These are phyloP conservation scores for Cryptocephalus moraei DNA, from an alignment of 2,888 invertebrate species.

Conservation along the genomic window DNA sequence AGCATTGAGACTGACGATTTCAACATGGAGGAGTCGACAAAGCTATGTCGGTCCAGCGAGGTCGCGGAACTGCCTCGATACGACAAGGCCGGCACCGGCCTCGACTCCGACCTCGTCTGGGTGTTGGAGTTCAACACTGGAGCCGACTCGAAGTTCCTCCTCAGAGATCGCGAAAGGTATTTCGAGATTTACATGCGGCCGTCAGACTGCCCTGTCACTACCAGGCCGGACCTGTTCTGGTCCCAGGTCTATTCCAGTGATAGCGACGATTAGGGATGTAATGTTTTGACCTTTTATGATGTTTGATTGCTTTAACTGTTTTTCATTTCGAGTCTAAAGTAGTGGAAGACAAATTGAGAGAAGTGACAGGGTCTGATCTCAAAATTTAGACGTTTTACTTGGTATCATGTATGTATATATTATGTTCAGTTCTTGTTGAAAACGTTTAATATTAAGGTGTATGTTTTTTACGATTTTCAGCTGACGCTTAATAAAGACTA, in stretches of 20 bases:
- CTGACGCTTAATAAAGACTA: no score
- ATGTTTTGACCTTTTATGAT: no score
- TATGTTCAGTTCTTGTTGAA: no score
- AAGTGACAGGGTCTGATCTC: no score
- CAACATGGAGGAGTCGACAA: slow-evolving; percentile 28
- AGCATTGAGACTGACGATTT: slow-evolving; percentile 34
- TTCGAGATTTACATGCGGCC: slow-evolving; percentile 25
- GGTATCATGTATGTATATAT: no score
- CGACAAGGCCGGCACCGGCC: slow-evolving; percentile 7
- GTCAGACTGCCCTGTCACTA: slow-evolving; percentile 7
- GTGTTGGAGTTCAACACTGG: slow-evolving; percentile 28
- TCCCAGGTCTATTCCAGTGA: slow-evolving; percentile 9
- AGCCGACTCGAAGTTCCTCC: slow-evolving; percentile 25
- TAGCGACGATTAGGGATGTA: slow-evolving; percentile 4
- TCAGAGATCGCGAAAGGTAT: slow-evolving; percentile 34
- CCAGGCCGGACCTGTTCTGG: neutral
- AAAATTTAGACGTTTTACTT: no score
- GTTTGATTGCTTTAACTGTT: no score
- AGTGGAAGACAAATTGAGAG: no score
- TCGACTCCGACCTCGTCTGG: slow-evolving; percentile 24
- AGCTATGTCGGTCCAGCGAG: slow-evolving; percentile 24
- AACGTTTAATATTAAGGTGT: no score
- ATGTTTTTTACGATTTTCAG: no score
- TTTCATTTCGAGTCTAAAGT: no score
- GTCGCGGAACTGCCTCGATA: slow-evolving; percentile 19